A percentile compares a stretch with the other conserved stretches of the same genome.
Evolutionary conservation across 37 sponge, comb jelly and placozoan genomes (phyloP).

Genomic region (Amphimedon queenslandica): DNA sequence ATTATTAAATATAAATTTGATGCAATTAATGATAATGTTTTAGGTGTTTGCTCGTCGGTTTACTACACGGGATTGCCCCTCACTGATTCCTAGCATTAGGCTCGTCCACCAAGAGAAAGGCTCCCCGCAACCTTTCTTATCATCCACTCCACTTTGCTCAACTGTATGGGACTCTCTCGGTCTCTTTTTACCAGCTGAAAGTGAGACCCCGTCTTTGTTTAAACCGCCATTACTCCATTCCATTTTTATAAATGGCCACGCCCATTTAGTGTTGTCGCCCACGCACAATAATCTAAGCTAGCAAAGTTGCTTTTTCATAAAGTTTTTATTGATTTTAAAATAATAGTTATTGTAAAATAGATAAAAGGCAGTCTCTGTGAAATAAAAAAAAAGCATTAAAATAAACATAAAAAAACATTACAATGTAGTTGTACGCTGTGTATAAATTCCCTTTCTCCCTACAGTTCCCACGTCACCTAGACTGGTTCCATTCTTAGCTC

Average conservation of each 20-base stretch:
- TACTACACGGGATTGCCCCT: conserved; percentile 1
- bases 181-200: conserved; percentile 3
- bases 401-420: too few relatives aligned
- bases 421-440: neutral
- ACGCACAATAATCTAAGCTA: too few relatives aligned
- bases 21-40: too few relatives aligned
- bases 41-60: too few relatives aligned
- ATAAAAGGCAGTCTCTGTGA: too few relatives aligned
- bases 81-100: conserved; percentile 41
- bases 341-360: too few relatives aligned
- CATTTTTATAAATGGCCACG: neutral
- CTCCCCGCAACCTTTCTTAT: conserved; percentile 44
- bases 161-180: neutral
- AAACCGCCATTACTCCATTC: neutral
- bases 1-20: too few relatives aligned
- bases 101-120: conserved; percentile 63
- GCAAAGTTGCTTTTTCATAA: too few relatives aligned
- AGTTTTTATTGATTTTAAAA: too few relatives aligned
- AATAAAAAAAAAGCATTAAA: too few relatives aligned
- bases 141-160: conserved; percentile 3
- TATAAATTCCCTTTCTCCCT: neutral
- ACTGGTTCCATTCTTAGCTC: neutral
- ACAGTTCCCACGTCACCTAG: neutral
- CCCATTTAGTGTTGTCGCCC: too few relatives aligned
- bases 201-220: neutral